Conservation (phyloP, 2,113 vertebrate species). For the Ammodytes dubius region DNA sequence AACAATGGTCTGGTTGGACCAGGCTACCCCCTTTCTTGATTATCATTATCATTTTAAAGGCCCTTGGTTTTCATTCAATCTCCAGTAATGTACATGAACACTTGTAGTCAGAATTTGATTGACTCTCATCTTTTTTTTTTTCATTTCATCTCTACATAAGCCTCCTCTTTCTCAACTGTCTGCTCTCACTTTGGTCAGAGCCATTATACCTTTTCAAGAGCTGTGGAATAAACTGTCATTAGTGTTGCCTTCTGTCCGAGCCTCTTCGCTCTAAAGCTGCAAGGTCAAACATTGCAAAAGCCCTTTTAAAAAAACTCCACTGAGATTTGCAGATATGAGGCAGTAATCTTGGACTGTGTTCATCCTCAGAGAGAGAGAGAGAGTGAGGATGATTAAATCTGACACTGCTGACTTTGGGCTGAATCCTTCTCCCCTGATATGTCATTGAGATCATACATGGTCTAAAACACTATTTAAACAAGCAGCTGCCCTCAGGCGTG, state of each 20-base stretch:
- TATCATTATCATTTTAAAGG: background rate
- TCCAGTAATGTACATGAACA: background rate
- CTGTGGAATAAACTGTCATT: constrained; percentile 40
- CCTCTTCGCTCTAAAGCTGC: background rate
- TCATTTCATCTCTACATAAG: background rate
- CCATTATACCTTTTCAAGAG: constrained; percentile 37
- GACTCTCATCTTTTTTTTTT: constrained; percentile 7
- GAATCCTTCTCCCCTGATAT: background rate
- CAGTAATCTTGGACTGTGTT: constrained; percentile 16
- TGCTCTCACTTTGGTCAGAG: constrained; percentile 24
- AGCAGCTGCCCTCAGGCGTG: constrained; percentile 32
- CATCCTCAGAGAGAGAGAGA: constrained; percentile 36
- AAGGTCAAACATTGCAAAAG: constrained; percentile 49
- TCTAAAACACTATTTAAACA: constrained; percentile 34
- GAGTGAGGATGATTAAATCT: constrained; percentile 49
- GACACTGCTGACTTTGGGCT: constrained; percentile 27
- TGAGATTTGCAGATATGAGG: constrained; percentile 21
- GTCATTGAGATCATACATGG: constrained; percentile 33
- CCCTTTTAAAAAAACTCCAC: background rate
- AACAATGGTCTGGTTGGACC: too few species aligned
- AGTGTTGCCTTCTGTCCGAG: constrained; percentile 30
- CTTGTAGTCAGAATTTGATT: constrained; percentile 3
- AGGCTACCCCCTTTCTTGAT: too few species aligned
- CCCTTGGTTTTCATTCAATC: background rate
- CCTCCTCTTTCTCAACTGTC: constrained; percentile 1